These are phyloP conservation scores for Athripsodes cinereus DNA, from an alignment of 2,888 invertebrate genomes.

Conservation along the genomic window DNA sequence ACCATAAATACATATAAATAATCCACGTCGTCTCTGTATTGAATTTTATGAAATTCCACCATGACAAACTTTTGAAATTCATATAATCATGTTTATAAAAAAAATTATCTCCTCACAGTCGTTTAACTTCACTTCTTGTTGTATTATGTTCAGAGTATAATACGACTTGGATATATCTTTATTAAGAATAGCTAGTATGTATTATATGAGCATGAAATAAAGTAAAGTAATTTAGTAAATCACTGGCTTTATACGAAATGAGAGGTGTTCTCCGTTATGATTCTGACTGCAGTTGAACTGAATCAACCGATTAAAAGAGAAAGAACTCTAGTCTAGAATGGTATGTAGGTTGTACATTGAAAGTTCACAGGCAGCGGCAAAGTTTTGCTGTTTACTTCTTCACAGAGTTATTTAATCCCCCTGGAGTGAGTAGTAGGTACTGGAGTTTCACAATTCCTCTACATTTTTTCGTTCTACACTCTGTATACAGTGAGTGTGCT, in stretches of 20 bases:
- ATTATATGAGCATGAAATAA: neutral
- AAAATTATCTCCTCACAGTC: no score
- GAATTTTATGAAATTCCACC: no score
- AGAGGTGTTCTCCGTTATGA: slow-evolving; percentile 6
- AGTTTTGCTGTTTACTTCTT: slow-evolving; percentile 8
- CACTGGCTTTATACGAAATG: slow-evolving; percentile 2
- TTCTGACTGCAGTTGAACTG: slow-evolving; percentile 3
- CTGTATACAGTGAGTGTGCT: neutral
- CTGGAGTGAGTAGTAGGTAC: neutral
- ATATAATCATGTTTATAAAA: no score
- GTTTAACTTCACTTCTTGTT: no score
- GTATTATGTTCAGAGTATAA: no score
- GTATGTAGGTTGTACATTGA: neutral
- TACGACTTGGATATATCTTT: no score
- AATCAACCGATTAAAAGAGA: slow-evolving; percentile 11
- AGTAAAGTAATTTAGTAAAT: slow-evolving; percentile 7
- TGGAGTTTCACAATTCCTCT: neutral
- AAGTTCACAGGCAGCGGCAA: neutral
- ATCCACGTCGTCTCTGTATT: no score
- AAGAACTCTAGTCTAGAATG: slow-evolving; percentile 4
- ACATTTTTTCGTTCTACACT: neutral
- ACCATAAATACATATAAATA: no score
- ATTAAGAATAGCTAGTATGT: no score
- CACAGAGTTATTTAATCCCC: slow-evolving; percentile 3
- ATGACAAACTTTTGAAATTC: no score